Conservation (phyloP, 2,888 invertebrate species). For the Quadriops clusia region DNA sequence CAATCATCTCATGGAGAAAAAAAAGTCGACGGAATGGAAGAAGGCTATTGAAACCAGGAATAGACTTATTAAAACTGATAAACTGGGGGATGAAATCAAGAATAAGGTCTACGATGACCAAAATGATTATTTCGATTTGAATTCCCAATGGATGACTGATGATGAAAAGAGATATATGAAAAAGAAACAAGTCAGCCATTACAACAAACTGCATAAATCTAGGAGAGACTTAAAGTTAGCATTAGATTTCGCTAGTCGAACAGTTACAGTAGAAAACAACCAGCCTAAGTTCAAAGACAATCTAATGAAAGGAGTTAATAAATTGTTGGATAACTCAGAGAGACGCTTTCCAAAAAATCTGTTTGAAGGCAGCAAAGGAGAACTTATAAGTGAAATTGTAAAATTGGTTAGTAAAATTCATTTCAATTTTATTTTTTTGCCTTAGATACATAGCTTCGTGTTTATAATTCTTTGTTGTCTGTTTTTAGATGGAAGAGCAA, state of each 20-base stretch:
- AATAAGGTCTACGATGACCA: conserved; percentile 86
- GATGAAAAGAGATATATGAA: conserved; percentile 41
- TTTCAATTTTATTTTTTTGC: conserved; percentile 1
- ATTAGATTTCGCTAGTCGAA: conserved; percentile 32
- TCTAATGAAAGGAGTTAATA: conserved; percentile 21
- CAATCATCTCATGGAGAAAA: conserved; percentile 50
- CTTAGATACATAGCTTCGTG: conserved; percentile 2
- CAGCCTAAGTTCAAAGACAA: conserved; percentile 21
- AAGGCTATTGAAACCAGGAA: conserved; percentile 70
- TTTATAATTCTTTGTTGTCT: conserved; percentile 6
- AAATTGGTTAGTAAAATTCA: conserved; percentile 12
- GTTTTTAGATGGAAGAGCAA: conserved; percentile 12
- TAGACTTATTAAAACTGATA: conserved; percentile 72
- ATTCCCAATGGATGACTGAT: conserved; percentile 71
- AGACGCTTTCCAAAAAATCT: conserved; percentile 21
- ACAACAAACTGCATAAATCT: conserved; percentile 18
- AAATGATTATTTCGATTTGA: conserved; percentile 79
- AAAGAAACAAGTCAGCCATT: conserved; percentile 18
- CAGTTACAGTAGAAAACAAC: conserved; percentile 19
- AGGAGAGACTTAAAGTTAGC: conserved; percentile 31
- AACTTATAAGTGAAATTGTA: conserved; percentile 18
- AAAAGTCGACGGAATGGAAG: conserved; percentile 48
- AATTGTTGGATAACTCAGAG: conserved; percentile 19
- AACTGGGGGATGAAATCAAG: conserved; percentile 54
- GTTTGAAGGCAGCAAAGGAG: conserved; percentile 27